A percentile compares a stretch with the other conserved stretches of the same genome.
These are phyloP conservation scores for Ibycter americanus DNA, from an alignment of 2,797 vertebrate species.

Conservation along the genomic window DNA sequence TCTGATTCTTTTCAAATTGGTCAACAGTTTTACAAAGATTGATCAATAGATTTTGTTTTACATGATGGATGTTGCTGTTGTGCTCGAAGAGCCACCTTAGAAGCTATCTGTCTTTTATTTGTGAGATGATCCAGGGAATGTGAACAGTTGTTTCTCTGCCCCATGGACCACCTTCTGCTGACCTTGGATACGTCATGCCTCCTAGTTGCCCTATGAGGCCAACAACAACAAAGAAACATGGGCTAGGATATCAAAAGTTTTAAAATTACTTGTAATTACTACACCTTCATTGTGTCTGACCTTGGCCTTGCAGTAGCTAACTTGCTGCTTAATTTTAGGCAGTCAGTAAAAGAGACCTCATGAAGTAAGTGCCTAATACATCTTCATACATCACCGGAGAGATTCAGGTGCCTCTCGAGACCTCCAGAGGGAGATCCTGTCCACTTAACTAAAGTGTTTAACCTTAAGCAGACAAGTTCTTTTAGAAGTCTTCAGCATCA, in stretches of 20 bases:
- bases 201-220: background rate
- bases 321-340: background rate
- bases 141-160: background rate
- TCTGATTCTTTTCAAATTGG: background rate
- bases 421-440: conserved; percentile 54
- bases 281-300: background rate
- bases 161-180: background rate
- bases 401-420: background rate
- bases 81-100: background rate
- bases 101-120: background rate
- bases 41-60: background rate
- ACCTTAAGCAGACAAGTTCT: background rate
- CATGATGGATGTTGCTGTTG: background rate
- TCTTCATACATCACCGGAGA: background rate
- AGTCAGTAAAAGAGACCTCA: background rate
- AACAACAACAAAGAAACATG: background rate
- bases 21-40: background rate
- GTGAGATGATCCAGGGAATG: background rate
- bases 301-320: background rate
- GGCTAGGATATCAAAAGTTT: background rate
- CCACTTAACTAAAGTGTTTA: background rate
- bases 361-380: background rate
- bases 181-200: background rate
- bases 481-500: background rate
- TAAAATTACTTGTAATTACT: background rate